Evolutionary conservation across 2,113 vertebrate species (phyloP).

Genomic region (Eclectus roratus): DNA sequence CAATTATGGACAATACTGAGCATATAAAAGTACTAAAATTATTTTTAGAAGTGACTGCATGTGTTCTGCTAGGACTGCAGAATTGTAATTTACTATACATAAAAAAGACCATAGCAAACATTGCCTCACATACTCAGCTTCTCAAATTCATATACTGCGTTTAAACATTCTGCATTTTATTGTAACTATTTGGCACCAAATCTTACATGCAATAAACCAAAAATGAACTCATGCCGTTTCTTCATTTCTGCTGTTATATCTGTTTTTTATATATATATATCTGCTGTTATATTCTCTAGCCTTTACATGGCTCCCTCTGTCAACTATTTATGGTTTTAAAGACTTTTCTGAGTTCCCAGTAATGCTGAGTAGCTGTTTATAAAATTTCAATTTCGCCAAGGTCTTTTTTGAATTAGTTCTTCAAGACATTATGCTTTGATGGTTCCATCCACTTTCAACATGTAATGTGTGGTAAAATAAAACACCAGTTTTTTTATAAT

Average conservation of each 20-base stretch:
- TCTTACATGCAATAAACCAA: background rate
- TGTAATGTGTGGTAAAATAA: background rate
- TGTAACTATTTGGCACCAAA: background rate
- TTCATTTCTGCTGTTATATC: background rate
- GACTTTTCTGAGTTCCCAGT: background rate
- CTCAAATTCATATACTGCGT: background rate
- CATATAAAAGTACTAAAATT: background rate
- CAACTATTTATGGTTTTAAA: background rate
- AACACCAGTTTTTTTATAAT: background rate
- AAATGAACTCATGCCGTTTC: background rate
- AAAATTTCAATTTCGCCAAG: background rate
- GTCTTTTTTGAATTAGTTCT: background rate
- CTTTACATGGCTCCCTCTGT: background rate
- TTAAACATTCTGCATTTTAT: slow-evolving; percentile 16
- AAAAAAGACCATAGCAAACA: background rate
- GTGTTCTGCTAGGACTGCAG: background rate
- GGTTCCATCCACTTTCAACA: background rate
- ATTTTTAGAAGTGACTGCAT: background rate
- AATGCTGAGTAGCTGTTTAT: background rate
- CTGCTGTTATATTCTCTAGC: background rate
- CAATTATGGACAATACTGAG: background rate
- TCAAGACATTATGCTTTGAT: background rate
- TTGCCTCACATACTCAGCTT: background rate
- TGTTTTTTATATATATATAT: background rate
- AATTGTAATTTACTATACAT: background rate